Base-by-base conservation (phyloP, 2,797 vertebrate species). In the Pelodytes ibericus region DNA sequence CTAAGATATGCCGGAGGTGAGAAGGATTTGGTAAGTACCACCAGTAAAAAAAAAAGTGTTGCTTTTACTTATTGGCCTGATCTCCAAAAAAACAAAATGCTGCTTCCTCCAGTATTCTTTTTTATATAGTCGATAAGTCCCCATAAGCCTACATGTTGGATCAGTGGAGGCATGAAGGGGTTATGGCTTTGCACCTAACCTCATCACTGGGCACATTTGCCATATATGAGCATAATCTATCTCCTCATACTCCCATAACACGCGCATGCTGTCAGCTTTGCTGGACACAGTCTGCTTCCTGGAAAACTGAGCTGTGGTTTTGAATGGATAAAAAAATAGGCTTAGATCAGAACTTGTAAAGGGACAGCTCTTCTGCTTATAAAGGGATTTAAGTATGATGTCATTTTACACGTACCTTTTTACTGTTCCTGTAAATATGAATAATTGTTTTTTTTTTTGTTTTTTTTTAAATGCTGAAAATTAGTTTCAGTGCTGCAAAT, bases 301-400 rank as follows among this genome's bases (percentile, higher is more conserved):
- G 49, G 49, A 53, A 53, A 53, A 53, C 20, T 7, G 20, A 53
- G 1, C 22, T 53, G 49, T 53, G 49, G 49, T 53, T 53, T 53
- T 20, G 22, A 24, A 39, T 39, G 20, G 6, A 22, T 20, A 53
- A 24, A 53, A 20, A 22, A 53, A 5, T 53, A 24, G 49, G 20
- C n/a, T 53, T 20, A 53, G 49, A 53, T 53, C 49, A 53, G 49
- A 53, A 53, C 49, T 53, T 53, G 49, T 53, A 53, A 53, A 53
- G 49, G 49, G 49, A 53, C 49, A 53, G 49, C 49, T 22, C n/a
- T 53, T 20, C 20, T 53, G 49, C 49, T 20, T 53, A 53, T 53
- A 53, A 53, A 53, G 49, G 18, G 49, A 53, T 24, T 53, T 53
- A 7, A 20, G 20, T 24, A 53, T 53, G 49, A 53, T 20, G 49